Percentiles rank a stretch among this genome's conserved stretches.
Conservation (phyloP, 2,113 vertebrate genomes). For the Physeter macrocephalus region DNA sequence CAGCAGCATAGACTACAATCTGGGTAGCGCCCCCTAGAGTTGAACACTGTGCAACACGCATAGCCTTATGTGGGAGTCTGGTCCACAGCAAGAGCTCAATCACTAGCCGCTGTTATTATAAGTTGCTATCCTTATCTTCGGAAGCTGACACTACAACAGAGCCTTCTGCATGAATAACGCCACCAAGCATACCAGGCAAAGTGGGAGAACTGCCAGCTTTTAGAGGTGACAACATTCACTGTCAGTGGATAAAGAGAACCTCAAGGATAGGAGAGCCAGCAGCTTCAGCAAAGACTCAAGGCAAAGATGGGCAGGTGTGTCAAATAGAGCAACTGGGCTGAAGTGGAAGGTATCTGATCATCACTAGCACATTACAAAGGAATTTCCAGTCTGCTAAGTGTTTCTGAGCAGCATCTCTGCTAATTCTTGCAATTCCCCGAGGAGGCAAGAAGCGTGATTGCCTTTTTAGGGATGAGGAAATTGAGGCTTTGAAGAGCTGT, state of each 20-base stretch:
- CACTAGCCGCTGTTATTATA: neutral
- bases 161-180: neutral
- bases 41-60: neutral
- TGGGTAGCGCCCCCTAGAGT: neutral
- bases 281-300: neutral
- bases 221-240: neutral
- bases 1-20: neutral
- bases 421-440: neutral
- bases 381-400: neutral
- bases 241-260: neutral
- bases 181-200: neutral
- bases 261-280: neutral
- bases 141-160: neutral
- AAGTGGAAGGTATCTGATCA: neutral
- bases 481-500: neutral
- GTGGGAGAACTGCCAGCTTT: neutral
- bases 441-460: neutral
- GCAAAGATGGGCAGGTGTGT: neutral
- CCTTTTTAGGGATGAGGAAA: neutral
- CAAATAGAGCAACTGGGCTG: neutral
- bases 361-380: neutral
- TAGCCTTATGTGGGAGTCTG: fast-evolving
- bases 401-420: neutral
- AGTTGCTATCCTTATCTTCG: neutral
- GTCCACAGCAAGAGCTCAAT: fast-evolving